Evolutionary conservation across 1,140 invertebrate genomes (phyloP), one percentile per base, ranked within the genome.

Genomic region (Cataglyphis hispanica): DNA sequence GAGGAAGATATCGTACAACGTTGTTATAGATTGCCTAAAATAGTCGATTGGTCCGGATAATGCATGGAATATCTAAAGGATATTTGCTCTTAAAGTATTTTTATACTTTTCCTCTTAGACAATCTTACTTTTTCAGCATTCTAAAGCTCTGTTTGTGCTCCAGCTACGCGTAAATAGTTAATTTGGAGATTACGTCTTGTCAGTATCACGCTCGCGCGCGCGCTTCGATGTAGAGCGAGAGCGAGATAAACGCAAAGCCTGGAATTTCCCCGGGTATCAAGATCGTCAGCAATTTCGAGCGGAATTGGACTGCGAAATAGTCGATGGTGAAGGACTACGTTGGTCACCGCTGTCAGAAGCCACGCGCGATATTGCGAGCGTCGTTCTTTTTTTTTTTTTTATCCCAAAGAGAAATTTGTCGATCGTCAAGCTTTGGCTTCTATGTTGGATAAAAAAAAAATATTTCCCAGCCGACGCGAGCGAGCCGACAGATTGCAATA

Each of bases 401-500:
- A 13, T 11, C n/a, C 19, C 27, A 74, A 72, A 83, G 53, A 25
- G 78, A 72, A 72, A 83, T 83, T 83, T 56, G 53, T n/a, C 19
- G 78, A 72, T 81, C 78, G 66, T 40, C 37, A 61, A 27, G 53
- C 66, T 58, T 84, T 66, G 60, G 34, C 31, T 56, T 77, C 72
- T 19, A n/a, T 40, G 58, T 25, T 43, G n/a, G 43, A 74, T 13
- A 60, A 60, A 60, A 43, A 60, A 58, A 72, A 83, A 22, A 83
- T 64, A 19, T 77, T 84, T 77, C 25, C 25, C 22, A 56, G 43
- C 81, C 43, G 31, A 64, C 25, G 25, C 16, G 40, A 60, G 27
- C 31, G n/a, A 37, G 31, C 8, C 25, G 64, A 27, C 64, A 83
- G 67, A 74, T 83, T 74, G 75, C 85, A 64, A 72, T 87, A 86